phyloP scores from a whole-genome alignment of 2,888 invertebrate genomes.

The Lottia scabra region DNA sequence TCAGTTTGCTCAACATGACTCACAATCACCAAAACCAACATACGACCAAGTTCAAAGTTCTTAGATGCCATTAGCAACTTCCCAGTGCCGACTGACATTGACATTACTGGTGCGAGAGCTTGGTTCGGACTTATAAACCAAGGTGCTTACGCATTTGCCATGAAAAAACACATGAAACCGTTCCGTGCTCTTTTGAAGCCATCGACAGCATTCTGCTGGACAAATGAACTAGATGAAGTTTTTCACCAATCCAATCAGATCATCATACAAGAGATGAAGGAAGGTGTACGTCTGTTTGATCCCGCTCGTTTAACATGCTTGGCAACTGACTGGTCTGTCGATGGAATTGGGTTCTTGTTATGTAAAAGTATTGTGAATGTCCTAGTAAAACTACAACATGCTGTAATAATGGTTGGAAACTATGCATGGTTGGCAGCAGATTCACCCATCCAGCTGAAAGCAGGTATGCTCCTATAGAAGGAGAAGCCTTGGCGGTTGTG shows the following conservation, averaged over 20 bases:
- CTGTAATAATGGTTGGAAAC: constrained; percentile 33
- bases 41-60: constrained; percentile 37
- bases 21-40: constrained; percentile 27
- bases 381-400: constrained; percentile 26
- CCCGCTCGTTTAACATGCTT: constrained; percentile 30
- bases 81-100: constrained; percentile 30
- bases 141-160: constrained; percentile 36
- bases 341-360: constrained; percentile 38
- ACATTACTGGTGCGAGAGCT: constrained; percentile 34
- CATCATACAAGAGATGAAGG: constrained; percentile 31
- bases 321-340: constrained; percentile 34
- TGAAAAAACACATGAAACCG: constrained; percentile 30
- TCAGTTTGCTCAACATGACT: constrained; percentile 28
- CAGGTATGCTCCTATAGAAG: constrained; percentile 31
- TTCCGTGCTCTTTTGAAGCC: constrained; percentile 30
- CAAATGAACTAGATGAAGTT: constrained; percentile 22
- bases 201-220: constrained; percentile 24
- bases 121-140: constrained; percentile 46
- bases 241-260: constrained; percentile 28
- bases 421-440: constrained; percentile 34
- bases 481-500: constrained; percentile 3
- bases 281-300: constrained; percentile 35
- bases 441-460: constrained; percentile 36
- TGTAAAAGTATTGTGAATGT: constrained; percentile 36
- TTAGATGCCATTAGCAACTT: constrained; percentile 35